A percentile compares a stretch with the other conserved stretches of the same genome.
These are phyloP conservation scores for Drosophila niveifrons DNA, from an alignment of 2,888 invertebrate genomes.

Conservation along the genomic window DNA sequence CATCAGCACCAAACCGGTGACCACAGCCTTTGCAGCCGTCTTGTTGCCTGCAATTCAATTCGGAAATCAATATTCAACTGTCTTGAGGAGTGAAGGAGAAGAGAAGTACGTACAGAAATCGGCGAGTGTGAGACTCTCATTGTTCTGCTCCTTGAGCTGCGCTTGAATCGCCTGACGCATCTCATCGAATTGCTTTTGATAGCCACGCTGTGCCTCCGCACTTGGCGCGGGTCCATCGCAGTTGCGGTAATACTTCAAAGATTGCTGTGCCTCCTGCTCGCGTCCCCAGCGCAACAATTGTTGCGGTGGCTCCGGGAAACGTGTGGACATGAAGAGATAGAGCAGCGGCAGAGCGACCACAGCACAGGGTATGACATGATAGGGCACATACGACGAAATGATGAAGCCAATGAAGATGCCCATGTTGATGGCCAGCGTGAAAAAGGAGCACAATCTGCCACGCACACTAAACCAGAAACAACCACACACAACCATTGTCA, in stretches of 20 bases:
- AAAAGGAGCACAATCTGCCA: constrained; percentile 78
- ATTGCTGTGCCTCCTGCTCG: constrained; percentile 61
- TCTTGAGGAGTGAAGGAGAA: no score
- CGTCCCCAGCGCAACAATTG: constrained; percentile 61
- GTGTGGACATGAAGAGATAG: constrained; percentile 55
- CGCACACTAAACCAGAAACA: constrained; percentile 69
- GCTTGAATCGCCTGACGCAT: constrained; percentile 47
- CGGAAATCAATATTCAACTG: background rate
- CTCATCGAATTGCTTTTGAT: constrained; percentile 54
- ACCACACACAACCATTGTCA: background rate
- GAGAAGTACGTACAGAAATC: constrained; percentile 75
- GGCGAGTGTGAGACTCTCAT: constrained; percentile 17
- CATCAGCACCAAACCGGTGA: constrained; percentile 68
- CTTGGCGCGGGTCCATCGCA: constrained; percentile 49
- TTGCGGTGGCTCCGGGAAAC: constrained; percentile 77
- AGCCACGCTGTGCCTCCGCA: constrained; percentile 67
- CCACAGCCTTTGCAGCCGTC: constrained; percentile 65
- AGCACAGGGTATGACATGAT: constrained; percentile 67
- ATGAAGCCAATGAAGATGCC: constrained; percentile 72
- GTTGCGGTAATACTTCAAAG: constrained; percentile 70
- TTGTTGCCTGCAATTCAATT: constrained; percentile 58
- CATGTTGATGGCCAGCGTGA: constrained; percentile 64
- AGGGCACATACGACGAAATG: constrained; percentile 67
- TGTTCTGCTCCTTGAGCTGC: constrained; percentile 40
- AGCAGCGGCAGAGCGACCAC: constrained; percentile 65